A percentile compares a stretch with the other conserved stretches of the same genome.
Evolutionary conservation across 2,888 invertebrate species (phyloP).

Genomic region (Lepeophtheirus nordmannii): DNA sequence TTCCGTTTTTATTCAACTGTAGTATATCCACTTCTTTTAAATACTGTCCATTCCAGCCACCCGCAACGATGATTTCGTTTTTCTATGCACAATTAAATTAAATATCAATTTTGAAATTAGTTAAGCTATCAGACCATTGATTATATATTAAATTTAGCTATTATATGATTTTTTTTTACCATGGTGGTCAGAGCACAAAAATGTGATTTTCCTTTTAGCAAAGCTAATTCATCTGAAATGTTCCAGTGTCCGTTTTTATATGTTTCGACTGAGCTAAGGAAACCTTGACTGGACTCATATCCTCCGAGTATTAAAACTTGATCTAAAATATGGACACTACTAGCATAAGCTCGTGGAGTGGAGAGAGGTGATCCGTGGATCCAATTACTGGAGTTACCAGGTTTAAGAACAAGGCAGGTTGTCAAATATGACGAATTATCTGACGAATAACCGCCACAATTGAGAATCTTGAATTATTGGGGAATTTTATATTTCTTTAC

Average conservation of each 20-base stretch:
- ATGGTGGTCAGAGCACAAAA: constrained; percentile 14
- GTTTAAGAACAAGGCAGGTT: background rate
- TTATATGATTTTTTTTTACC: no score
- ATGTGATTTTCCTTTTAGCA: constrained; percentile 13
- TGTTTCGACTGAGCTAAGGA: constrained; percentile 9
- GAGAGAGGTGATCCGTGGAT: background rate
- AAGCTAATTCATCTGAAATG: background rate
- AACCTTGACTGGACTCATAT: background rate
- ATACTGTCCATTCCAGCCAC: constrained; percentile 19
- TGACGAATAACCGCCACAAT: background rate
- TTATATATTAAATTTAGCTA: no score
- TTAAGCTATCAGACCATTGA: no score
- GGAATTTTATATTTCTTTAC: background rate
- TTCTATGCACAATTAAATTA: background rate
- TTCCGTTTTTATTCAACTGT: background rate
- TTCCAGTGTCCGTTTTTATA: background rate
- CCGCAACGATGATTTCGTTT: constrained; percentile 9
- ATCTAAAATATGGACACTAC: background rate
- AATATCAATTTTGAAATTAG: no score
- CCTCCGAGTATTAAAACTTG: constrained; percentile 1
- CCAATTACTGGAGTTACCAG: background rate
- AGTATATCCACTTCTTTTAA: background rate
- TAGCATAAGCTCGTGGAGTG: constrained; percentile 6
- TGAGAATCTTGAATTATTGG: background rate
- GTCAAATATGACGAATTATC: background rate